Evolutionary conservation across 2,797 vertebrate genomes (phyloP).

Genomic region (Meriones psammophilus): DNA sequence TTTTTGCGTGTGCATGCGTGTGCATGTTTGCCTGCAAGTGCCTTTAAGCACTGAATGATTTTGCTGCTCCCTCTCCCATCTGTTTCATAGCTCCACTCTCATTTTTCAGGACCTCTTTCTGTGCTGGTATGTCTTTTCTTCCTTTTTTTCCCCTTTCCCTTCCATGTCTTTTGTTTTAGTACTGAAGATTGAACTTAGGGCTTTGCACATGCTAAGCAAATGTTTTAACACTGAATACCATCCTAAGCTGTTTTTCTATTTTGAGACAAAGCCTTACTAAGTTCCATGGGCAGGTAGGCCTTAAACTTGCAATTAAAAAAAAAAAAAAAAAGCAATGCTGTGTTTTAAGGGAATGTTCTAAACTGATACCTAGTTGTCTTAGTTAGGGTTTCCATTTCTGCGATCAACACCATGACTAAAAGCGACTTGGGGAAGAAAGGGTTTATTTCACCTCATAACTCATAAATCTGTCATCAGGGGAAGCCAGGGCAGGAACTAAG

Average conservation of each 20-base stretch:
- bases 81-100: background rate
- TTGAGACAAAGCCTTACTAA: background rate
- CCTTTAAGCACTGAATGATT: background rate
- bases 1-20: background rate
- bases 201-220: background rate
- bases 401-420: background rate
- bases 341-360: background rate
- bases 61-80: background rate
- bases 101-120: background rate
- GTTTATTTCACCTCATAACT: background rate
- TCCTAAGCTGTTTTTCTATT: background rate
- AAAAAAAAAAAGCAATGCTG: background rate
- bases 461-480: background rate
- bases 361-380: background rate
- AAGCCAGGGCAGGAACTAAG: background rate
- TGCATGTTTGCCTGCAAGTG: background rate
- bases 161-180: background rate
- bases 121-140: background rate
- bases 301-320: background rate
- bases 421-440: background rate
- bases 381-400: background rate
- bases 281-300: background rate
- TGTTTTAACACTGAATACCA: background rate
- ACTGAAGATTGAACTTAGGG: background rate
- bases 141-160: background rate